Evolutionary conservation across 2,113 vertebrate species (phyloP), one percentile per base, ranked within the genome.

Genomic region (Oryzias celebensis): DNA sequence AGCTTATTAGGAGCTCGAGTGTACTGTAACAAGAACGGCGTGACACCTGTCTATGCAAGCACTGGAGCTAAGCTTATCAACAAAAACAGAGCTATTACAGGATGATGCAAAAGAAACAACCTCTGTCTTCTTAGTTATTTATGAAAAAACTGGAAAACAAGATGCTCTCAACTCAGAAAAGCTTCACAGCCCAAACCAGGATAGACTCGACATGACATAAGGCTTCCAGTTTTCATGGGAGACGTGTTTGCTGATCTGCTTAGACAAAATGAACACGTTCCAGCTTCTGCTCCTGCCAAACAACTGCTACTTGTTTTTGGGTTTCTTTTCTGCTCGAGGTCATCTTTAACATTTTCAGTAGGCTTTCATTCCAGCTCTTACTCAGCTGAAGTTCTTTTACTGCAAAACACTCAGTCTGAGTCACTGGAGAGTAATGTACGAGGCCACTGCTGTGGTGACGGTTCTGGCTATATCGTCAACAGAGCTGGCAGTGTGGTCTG

Each of bases 381-480:
- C 81, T 87, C 80, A 87, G 24, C 52, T 57, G 36, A 15, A 36
- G 48, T 17, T 41, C 58, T 65, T 59, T 51, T 57, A 67, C 57
- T 44, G 7, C 52, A 49, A 49, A 81, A 62, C 57, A 48, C 47
- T 17, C 10, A 24, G 0, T 51, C 68, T 82, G 82, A 85, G 69
- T 90, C 82, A 86, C 48, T 45, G 23, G 26, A 58, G 64, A 13
- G 60, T 55, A 72, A 83, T 73, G 72, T 62, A 48, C 48, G 61
- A 53, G 79, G 77, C 55, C 49, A 10, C 70, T 18, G 63, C 55
- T 80, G 82, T 55, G 71, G 81, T 68, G 67, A 53, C 17, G 67
- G 16, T 45, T 58, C 44, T 82, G 72, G 83, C 76, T 68, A 77
- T 84, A 83, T 75, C 74, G 58, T 49, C 47, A 65, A 45, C 57